Evolutionary conservation across 2,797 vertebrate genomes (phyloP).

Genomic region (Eleutherodactylus coqui): DNA sequence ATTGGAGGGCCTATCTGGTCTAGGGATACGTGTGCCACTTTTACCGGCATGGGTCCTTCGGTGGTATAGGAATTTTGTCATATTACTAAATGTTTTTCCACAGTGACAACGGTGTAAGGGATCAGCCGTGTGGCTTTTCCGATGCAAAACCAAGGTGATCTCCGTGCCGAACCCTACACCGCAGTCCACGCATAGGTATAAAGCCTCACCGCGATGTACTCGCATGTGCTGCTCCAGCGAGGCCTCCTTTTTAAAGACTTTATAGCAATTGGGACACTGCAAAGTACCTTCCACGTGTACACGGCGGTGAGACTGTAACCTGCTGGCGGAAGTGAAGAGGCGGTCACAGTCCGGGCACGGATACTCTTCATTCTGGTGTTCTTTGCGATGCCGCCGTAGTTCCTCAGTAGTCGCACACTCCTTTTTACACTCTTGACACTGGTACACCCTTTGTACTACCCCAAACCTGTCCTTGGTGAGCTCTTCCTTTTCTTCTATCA

Average conservation of each 20-base stretch:
- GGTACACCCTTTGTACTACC: slow-evolving; percentile 62
- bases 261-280: slow-evolving; percentile 86
- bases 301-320: slow-evolving; percentile 84
- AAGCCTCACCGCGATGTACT: slow-evolving; percentile 86
- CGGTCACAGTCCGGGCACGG: slow-evolving; percentile 75
- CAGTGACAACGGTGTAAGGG: slow-evolving; percentile 90
- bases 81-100: slow-evolving; percentile 91
- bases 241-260: slow-evolving; percentile 88
- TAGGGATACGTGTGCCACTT: slow-evolving; percentile 65
- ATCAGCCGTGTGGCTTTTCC: slow-evolving; percentile 87
- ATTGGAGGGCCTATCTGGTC: not conserved
- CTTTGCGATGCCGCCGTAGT: slow-evolving; percentile 54
- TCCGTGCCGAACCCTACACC: slow-evolving; percentile 89
- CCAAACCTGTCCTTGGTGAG: slow-evolving; percentile 53
- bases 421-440: slow-evolving; percentile 79
- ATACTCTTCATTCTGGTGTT: slow-evolving; percentile 58
- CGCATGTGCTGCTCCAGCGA: slow-evolving; percentile 90
- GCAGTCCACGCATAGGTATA: slow-evolving; percentile 90
- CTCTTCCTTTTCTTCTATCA: slow-evolving; percentile 71
- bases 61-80: slow-evolving; percentile 95
- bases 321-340: slow-evolving; percentile 85
- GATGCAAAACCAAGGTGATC: slow-evolving; percentile 89
- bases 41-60: slow-evolving; percentile 82
- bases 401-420: slow-evolving; percentile 48
- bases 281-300: slow-evolving; percentile 88